Base-by-base conservation (phyloP, 2,113 vertebrate species). In the Chlorocebus sabaeus region DNA sequence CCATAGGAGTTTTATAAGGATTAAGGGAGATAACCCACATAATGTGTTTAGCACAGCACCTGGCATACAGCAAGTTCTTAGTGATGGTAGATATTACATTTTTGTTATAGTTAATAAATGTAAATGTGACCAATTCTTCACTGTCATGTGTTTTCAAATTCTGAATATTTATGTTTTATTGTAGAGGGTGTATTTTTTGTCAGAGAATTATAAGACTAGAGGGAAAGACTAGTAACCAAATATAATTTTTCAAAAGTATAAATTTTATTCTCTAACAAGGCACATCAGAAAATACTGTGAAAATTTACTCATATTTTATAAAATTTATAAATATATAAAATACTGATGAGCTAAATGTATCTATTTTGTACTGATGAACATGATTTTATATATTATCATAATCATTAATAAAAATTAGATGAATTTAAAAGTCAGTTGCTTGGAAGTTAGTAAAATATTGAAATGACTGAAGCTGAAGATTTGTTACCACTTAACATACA, bases 351-450 rank as follows among this genome's bases (percentile, higher is more conserved):
- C 17, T 59, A 85, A 93, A 85, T 88, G 17, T 13, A 86, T 89
- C 55, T 85, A 75, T 85, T 97, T 98, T 97, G 85, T 93, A 95
- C 83, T 32, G 72, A 95, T 98, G 92, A 98, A 87, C 84, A 97
- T 86, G 95, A 96, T 98, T 98, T 98, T 97, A 96, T 82, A 87
- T 98, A 96, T 96, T 94, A 96, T 76, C 93, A 91, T 93, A 97
- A 93, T 96, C 78, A 97, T 97, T 98, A 98, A 98, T 98, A 98
- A 97, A 97, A 97, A 98, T 98, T 97, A 98, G 93, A 97, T 93
- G 79, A 97, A 98, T 98, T 97, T 96, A 96, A 98, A 98, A 98
- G 92, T 98, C 87, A 98, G 82, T 88, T 88, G 89, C 64, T 93
- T 96, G 55, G 97, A 98, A 10, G 7, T 93, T 98, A 98, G 98